phyloP scores from a whole-genome alignment of 1,140 invertebrate genomes.

The Bacillus rossius region DNA sequence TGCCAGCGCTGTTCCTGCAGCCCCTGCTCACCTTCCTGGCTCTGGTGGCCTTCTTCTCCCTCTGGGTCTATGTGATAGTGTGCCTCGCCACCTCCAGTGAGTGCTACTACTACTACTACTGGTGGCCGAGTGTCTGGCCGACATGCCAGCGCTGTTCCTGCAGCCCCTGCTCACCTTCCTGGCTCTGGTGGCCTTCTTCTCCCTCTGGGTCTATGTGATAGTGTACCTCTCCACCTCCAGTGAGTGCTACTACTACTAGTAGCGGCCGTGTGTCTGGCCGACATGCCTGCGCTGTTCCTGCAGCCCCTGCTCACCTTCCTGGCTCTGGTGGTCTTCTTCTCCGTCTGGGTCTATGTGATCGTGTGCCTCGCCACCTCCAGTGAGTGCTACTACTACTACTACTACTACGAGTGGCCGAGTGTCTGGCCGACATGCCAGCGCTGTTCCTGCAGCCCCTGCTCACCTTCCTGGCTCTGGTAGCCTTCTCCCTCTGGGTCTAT shows the following conservation, averaged over 20 bases:
- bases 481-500: slow-evolving; percentile 77
- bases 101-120: no score
- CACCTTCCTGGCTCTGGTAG: slow-evolving; percentile 70
- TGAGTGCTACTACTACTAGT: no score
- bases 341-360: slow-evolving; percentile 80
- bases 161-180: slow-evolving; percentile 85
- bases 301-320: slow-evolving; percentile 85
- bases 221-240: slow-evolving; percentile 62
- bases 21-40: slow-evolving; percentile 80
- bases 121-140: no score
- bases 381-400: no score
- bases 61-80: slow-evolving; percentile 77
- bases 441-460: slow-evolving; percentile 82
- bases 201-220: slow-evolving; percentile 80
- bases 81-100: slow-evolving; percentile 65
- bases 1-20: slow-evolving; percentile 83
- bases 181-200: slow-evolving; percentile 69
- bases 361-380: slow-evolving; percentile 62
- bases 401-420: no score
- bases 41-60: slow-evolving; percentile 71
- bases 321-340: slow-evolving; percentile 69
- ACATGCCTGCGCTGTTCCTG: slow-evolving; percentile 78
- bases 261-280: no score
- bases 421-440: slow-evolving; percentile 74
- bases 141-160: slow-evolving; percentile 78